phyloP scores from a whole-genome alignment of 2,797 vertebrate species.

The Gambelia wislizenii region DNA sequence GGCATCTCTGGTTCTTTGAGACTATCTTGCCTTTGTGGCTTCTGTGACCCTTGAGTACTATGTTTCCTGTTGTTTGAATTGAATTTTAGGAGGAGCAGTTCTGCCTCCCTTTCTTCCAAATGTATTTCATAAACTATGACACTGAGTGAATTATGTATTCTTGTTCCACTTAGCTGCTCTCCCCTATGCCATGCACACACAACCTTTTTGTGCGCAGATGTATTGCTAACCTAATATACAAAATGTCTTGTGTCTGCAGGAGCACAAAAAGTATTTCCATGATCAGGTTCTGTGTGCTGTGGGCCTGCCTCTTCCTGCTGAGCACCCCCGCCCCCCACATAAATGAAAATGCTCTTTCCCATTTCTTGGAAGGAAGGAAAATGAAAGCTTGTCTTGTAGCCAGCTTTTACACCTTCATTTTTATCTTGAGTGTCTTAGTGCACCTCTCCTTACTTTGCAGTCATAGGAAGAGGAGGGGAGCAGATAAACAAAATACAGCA shows the following conservation, averaged over 20 bases:
- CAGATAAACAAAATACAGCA: constrained; percentile 97
- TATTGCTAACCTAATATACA: neutral
- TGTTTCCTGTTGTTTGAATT: constrained; percentile 4
- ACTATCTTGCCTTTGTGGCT: neutral
- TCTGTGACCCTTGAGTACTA: constrained; percentile 3
- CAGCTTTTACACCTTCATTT: neutral
- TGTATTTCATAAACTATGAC: neutral
- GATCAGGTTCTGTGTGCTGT: neutral
- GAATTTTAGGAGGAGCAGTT: neutral
- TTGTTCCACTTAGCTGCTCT: neutral
- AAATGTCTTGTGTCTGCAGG: neutral
- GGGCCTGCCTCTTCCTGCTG: neutral
- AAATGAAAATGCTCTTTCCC: neutral
- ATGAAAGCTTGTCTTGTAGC: neutral
- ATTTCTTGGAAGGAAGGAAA: neutral
- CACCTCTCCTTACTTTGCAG: constrained; percentile 72
- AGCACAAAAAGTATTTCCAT: no score
- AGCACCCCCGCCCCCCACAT: neutral
- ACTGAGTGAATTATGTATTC: neutral
- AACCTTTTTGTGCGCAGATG: neutral
- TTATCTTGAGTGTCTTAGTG: constrained; percentile 1
- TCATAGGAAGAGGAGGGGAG: constrained; percentile 93
- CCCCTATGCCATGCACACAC: neutral
- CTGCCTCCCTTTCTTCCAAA: neutral
- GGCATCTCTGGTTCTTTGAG: constrained; percentile 13